These are phyloP conservation scores for Vandiemenella viatica DNA, from an alignment of 2,888 invertebrate species.

Conservation along the genomic window DNA sequence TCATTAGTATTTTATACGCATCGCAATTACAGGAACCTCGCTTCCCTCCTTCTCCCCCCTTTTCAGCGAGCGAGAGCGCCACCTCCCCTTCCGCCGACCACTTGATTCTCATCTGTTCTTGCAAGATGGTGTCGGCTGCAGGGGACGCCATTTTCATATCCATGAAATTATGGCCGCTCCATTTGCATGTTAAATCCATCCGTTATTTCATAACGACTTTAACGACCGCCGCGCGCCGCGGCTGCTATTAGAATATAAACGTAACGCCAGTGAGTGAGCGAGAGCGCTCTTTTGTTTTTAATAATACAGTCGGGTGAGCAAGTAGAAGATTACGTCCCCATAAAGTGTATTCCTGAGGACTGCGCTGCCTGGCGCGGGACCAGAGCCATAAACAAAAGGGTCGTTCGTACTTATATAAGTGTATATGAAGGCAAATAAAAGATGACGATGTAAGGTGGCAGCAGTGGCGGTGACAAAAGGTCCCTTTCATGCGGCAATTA, in stretches of 20 bases:
- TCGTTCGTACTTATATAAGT: neutral
- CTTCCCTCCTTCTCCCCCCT: neutral
- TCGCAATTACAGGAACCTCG: neutral
- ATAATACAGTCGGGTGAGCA: constrained; percentile 6
- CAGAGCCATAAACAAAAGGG: neutral
- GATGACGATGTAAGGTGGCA: neutral
- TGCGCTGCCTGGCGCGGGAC: too few species aligned
- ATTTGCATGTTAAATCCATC: constrained; percentile 12
- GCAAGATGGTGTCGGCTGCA: constrained; percentile 11
- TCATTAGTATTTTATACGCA: neutral
- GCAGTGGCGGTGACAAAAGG: neutral
- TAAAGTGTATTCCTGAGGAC: neutral
- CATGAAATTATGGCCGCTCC: constrained; percentile 11
- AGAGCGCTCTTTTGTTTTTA: constrained; percentile 8
- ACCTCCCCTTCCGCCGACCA: constrained; percentile 2
- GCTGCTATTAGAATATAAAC: constrained; percentile 12
- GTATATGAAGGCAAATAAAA: neutral
- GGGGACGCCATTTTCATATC: constrained; percentile 11
- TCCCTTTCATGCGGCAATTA: too few species aligned
- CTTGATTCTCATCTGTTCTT: constrained; percentile 12
- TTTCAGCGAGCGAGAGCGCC: too few species aligned
- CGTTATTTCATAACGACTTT: constrained; percentile 11
- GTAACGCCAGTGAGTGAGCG: too few species aligned
- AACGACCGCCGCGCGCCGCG: constrained; percentile 9
- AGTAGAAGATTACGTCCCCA: neutral